Conservation (phyloP, 2,113 vertebrate genomes). For the Poeciliopsis turrubarensis region DNA sequence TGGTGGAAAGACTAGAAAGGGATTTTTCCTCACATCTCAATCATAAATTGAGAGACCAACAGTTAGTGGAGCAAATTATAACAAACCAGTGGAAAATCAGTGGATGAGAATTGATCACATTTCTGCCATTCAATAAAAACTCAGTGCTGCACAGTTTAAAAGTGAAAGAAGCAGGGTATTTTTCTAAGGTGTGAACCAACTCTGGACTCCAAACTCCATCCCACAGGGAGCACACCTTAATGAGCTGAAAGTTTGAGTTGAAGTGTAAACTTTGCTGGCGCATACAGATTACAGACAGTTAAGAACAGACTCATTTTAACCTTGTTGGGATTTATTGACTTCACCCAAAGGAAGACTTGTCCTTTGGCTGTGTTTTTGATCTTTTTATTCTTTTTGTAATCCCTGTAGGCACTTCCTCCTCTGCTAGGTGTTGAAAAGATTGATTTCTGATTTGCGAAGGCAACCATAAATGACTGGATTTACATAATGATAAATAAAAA, state of each 20-base stretch:
- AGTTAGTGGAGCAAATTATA: slow-evolving; percentile 44
- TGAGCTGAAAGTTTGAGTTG: slow-evolving; percentile 42
- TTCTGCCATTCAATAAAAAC: slow-evolving; percentile 45
- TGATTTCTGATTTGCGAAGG: slow-evolving; percentile 77
- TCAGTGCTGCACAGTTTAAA: slow-evolving; percentile 58
- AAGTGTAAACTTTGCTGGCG: slow-evolving; percentile 61
- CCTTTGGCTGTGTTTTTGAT: slow-evolving; percentile 24
- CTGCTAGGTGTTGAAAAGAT: slow-evolving; percentile 71
- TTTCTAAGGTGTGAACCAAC: slow-evolving; percentile 71
- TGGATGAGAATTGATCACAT: slow-evolving; percentile 20
- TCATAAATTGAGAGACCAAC: background rate
- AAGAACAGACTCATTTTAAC: slow-evolving; percentile 62
- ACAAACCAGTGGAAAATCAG: slow-evolving; percentile 14
- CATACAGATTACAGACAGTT: slow-evolving; percentile 62
- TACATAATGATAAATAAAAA: slow-evolving; percentile 80
- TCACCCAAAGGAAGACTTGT: slow-evolving; percentile 43
- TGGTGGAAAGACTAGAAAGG: background rate
- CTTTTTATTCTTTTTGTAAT: slow-evolving; percentile 67
- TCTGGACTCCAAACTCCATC: slow-evolving; percentile 44
- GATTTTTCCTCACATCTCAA: background rate
- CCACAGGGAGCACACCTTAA: slow-evolving; percentile 44
- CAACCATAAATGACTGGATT: slow-evolving; percentile 75
- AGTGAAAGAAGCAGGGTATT: slow-evolving; percentile 76
- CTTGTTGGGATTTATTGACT: slow-evolving; percentile 61
- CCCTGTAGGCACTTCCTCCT: slow-evolving; percentile 64